Evolutionary conservation across 2,113 vertebrate species (phyloP), one percentile per base, ranked within the genome.

Genomic region (Anthoscopus minutus): DNA sequence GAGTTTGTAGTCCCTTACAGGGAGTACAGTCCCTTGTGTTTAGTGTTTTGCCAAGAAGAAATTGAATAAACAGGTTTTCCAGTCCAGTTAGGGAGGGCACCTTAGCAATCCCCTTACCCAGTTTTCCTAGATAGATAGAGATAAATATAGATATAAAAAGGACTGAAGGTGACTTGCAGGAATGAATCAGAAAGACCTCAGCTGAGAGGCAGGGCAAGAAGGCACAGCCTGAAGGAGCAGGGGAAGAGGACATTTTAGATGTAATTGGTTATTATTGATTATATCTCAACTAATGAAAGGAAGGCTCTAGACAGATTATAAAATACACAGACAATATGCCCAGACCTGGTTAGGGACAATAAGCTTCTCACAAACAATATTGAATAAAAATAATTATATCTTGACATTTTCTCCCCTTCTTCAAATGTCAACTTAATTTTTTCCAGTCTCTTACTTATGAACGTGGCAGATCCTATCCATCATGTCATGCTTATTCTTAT

Each of bases 401-500:
- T 89, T 96, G 89, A 89, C 64, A 94, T 94, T 95, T 95, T 89
- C 81, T 93, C 58, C 50, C 42, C 50, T 79, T 96, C 88, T 90
- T 93, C 76, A 96, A 94, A 94, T 92, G 81, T 77, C 88, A 96
- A 51, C 73, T 72, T 89, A 86, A 47, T 92, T 88, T 93, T 93
- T 94, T 81, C 47, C 66, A 70, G 30, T 24, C 31, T 91, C 90
- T 92, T 83, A 89, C 67, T 88, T 89, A 89, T 85, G 93, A 67
- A 83, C 2, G 2, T 78, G 67, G 44, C 71, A 94, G 70, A 91
- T 91, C 38, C 22, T 89, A 94, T 94, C 84, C 45, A 62, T 91
- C 89, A 85, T 66, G 74, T 88, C 76, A 58, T 57, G 45, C 15
- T 91, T 81, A 42, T n/a, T 79, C 25, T 64, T 72, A 56, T 93